phyloP scores from a whole-genome alignment of 2,888 invertebrate species.

The Drosophila villosipedis region DNA sequence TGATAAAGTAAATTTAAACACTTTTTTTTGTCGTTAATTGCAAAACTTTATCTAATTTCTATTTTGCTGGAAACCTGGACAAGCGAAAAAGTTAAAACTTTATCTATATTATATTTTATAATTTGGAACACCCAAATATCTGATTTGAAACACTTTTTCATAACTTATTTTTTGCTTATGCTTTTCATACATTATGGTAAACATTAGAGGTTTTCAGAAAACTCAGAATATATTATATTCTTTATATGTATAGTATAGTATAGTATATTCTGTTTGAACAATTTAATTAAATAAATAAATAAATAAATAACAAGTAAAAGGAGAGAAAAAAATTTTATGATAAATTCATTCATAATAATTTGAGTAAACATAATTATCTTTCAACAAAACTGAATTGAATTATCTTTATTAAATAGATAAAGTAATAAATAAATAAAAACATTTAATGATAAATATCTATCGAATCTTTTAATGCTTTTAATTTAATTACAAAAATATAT shows the following conservation, averaged over 20 bases:
- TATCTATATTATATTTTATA: background rate
- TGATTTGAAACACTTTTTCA: background rate
- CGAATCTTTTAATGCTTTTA: background rate
- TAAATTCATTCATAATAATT: background rate
- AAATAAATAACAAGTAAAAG: background rate
- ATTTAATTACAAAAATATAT: background rate
- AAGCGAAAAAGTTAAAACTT: background rate
- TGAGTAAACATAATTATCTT: background rate
- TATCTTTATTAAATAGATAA: background rate
- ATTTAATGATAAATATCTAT: background rate
- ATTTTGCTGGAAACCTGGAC: background rate
- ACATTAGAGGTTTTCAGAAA: background rate
- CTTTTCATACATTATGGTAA: no score
- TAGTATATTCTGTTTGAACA: background rate
- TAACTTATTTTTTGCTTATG: background rate
- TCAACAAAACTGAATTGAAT: background rate
- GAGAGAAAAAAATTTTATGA: background rate
- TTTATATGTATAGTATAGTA: no score
- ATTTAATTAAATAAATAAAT: background rate
- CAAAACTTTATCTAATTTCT: background rate
- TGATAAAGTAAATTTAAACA: background rate
- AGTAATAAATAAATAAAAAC: background rate
- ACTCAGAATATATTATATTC: background rate
- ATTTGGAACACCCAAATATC: background rate
- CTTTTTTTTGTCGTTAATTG: background rate